A percentile compares a stretch with the other conserved stretches of the same genome.
Evolutionary conservation across 2,888 invertebrate genomes (phyloP).

Genomic region (Zygogramma bicolorata): DNA sequence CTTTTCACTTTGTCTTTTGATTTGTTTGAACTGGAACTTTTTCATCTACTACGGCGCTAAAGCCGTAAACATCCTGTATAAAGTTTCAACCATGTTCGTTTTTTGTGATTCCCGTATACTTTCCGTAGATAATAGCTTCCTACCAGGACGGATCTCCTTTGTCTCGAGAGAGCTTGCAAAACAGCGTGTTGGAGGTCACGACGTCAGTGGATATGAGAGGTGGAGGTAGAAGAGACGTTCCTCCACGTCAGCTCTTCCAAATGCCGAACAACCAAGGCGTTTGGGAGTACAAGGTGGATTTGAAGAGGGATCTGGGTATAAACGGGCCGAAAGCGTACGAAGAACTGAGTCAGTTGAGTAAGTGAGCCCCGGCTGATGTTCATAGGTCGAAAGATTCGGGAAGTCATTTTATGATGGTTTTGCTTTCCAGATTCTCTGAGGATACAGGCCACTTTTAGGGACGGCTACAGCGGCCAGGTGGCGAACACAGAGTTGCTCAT

Average conservation of each 20-base stretch:
- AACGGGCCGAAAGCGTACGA: constrained; percentile 57
- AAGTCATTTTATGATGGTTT: too few relatives aligned
- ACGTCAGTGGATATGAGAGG: constrained; percentile 73
- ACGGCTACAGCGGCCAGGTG: constrained; percentile 73
- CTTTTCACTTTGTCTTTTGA: too few relatives aligned
- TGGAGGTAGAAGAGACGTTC: constrained; percentile 77
- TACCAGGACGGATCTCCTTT: constrained; percentile 92
- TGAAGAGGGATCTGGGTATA: constrained; percentile 74
- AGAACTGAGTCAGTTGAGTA: constrained; percentile 58
- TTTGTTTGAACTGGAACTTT: too few relatives aligned
- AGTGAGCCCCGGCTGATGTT: constrained; percentile 24
- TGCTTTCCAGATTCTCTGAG: constrained; percentile 44
- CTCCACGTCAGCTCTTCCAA: constrained; percentile 73
- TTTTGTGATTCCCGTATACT: too few relatives aligned
- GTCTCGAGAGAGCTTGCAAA: constrained; percentile 72
- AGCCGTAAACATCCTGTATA: too few relatives aligned
- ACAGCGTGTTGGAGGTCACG: constrained; percentile 77
- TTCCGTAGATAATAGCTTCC: constrained; percentile 81
- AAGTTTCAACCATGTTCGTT: too few relatives aligned
- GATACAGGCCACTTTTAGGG: constrained; percentile 77
- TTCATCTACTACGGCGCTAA: too few relatives aligned
- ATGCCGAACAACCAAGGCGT: constrained; percentile 79
- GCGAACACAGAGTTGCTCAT: constrained; percentile 79
- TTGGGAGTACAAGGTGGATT: constrained; percentile 86
- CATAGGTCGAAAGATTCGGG: too few relatives aligned